phyloP scores from a whole-genome alignment of 2,888 invertebrate genomes.

The Mystacides longicornis region DNA sequence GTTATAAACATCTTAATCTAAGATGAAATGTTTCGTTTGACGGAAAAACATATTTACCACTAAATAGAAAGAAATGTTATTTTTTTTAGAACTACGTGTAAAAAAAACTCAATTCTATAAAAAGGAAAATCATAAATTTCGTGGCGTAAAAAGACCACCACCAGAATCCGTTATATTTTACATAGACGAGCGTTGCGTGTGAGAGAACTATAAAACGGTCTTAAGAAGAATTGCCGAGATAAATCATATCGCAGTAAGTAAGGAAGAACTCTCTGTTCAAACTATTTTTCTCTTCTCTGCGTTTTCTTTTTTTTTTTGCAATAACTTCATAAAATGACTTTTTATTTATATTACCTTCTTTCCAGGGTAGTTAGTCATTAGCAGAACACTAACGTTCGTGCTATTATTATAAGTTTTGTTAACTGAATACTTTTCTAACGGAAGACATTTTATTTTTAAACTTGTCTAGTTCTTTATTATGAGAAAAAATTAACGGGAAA shows the following conservation, averaged over 20 bases:
- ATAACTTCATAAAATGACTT: too few species aligned
- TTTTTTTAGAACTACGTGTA: neutral
- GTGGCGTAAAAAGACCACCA: neutral
- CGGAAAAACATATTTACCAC: neutral
- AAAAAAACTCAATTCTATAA: neutral
- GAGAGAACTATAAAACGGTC: neutral
- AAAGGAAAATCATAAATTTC: neutral
- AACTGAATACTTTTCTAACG: too few species aligned
- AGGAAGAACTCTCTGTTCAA: neutral
- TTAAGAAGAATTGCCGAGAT: neutral
- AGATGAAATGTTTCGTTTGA: neutral
- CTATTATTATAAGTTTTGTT: too few species aligned
- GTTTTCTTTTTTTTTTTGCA: too few species aligned
- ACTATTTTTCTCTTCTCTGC: too few species aligned
- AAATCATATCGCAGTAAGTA: neutral
- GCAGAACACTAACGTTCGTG: too few species aligned
- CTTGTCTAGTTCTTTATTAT: too few species aligned
- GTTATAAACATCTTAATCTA: neutral
- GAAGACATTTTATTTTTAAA: too few species aligned
- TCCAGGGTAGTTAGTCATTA: too few species aligned
- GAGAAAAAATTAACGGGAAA: too few species aligned
- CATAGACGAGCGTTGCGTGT: neutral
- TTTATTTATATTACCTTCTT: too few species aligned
- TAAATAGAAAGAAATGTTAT: neutral
- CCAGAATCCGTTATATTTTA: neutral